phyloP scores from a whole-genome alignment of 2,888 invertebrate species.

The Dorcus hopei region DNA sequence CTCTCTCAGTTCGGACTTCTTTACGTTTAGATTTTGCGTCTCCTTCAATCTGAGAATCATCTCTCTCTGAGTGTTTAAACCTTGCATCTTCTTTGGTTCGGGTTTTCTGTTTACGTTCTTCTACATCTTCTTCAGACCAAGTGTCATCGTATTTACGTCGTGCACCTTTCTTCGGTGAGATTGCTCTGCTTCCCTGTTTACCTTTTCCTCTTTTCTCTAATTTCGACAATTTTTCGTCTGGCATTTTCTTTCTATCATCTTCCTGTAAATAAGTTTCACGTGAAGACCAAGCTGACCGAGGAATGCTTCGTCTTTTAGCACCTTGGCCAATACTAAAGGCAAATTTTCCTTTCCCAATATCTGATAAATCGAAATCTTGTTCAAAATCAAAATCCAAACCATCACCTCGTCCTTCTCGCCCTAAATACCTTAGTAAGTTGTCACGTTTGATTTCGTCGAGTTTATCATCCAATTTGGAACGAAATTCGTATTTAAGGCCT shows the following conservation, averaged over 20 bases:
- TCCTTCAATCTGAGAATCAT: not conserved
- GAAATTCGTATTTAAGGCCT: not conserved
- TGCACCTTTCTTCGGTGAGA: not conserved
- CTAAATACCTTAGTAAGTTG: not conserved
- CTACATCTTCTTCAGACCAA: slow-evolving; percentile 2
- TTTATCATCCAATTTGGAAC: slow-evolving; percentile 3
- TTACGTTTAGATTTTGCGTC: not conserved
- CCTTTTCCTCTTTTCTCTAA: slow-evolving; percentile 5
- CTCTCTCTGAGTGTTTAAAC: not conserved
- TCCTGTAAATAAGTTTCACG: no score
- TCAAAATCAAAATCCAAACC: not conserved
- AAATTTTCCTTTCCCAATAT: not conserved
- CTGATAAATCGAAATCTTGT: no score
- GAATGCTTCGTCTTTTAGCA: no score
- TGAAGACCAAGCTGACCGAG: no score
- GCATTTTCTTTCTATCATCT: no score
- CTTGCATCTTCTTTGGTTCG: not conserved
- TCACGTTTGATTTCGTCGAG: not conserved
- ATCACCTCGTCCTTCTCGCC: not conserved
- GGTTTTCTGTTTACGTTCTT: not conserved
- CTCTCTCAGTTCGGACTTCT: no score
- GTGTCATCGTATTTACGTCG: slow-evolving; percentile 3
- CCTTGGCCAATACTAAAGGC: no score
- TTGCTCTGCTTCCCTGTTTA: not conserved
- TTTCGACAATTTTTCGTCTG: not conserved